Conservation (phyloP, 2,113 vertebrate species). For the Peromyscus leucopus region DNA sequence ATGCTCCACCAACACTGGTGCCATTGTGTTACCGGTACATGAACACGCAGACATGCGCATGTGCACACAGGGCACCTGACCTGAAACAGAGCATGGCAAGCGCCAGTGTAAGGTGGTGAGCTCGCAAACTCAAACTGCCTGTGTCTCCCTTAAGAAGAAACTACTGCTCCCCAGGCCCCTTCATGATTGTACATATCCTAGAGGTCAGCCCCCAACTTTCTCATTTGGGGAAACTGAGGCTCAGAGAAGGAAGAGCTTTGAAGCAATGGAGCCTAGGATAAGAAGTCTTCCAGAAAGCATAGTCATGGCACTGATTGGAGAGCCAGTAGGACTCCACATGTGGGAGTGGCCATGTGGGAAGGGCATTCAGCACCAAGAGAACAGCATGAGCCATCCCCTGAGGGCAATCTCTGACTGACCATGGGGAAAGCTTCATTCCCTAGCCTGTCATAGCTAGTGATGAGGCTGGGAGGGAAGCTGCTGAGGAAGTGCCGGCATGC, state of each 20-base stretch:
- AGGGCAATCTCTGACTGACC: neutral
- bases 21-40: neutral
- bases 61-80: neutral
- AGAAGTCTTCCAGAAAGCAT: neutral
- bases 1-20: neutral
- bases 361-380: neutral
- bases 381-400: neutral
- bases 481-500: neutral
- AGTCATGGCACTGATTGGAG: neutral
- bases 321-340: neutral
- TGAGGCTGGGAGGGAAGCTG: neutral
- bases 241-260: conserved; percentile 14
- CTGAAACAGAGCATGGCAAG: neutral
- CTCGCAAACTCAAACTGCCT: neutral
- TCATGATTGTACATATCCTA: neutral
- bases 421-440: neutral
- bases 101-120: neutral
- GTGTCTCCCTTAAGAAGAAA: conserved; percentile 25
- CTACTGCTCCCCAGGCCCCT: neutral
- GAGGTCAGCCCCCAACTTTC: neutral
- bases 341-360: neutral
- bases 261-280: neutral
- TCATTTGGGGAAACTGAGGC: conserved; percentile 1
- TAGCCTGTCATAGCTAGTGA: neutral
- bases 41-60: neutral